Conservation (phyloP, 2,797 vertebrate genomes). For the Sebastes kiyomatsui region DNA sequence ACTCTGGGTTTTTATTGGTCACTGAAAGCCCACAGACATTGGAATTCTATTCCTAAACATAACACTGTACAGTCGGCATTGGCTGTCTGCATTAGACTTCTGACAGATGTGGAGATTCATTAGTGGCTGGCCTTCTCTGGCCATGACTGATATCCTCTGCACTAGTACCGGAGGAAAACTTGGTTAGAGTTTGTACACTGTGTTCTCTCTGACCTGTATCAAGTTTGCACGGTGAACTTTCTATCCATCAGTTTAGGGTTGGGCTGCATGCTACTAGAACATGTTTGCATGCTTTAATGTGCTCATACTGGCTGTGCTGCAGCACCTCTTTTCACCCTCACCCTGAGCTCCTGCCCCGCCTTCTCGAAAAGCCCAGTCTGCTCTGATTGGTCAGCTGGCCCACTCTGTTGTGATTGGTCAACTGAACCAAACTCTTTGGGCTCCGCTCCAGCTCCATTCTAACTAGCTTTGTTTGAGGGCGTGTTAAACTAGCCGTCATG, state of each 20-base stretch:
- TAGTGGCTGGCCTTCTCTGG: conserved; percentile 21
- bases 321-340: too few relatives aligned
- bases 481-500: too few relatives aligned
- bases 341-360: not conserved
- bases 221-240: not conserved
- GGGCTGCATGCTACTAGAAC: not conserved
- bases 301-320: too few relatives aligned
- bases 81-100: conserved; percentile 44
- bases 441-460: too few relatives aligned
- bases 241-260: not conserved
- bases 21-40: conserved; percentile 71
- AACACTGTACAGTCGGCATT: conserved; percentile 52
- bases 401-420: too few relatives aligned
- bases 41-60: conserved; percentile 66
- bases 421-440: too few relatives aligned
- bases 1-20: conserved; percentile 74
- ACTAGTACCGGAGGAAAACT: not conserved
- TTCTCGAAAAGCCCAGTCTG: too few relatives aligned
- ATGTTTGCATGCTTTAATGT: too few relatives aligned
- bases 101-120: conserved; percentile 66
- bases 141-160: conserved; percentile 38
- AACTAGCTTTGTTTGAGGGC: too few relatives aligned
- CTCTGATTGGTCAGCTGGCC: too few relatives aligned
- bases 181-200: not conserved
- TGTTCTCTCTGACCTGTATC: conserved; percentile 23